Evolutionary conservation across 2,797 vertebrate species (phyloP), one percentile per base, ranked within the genome.

Genomic region (Tapirus indicus): DNA sequence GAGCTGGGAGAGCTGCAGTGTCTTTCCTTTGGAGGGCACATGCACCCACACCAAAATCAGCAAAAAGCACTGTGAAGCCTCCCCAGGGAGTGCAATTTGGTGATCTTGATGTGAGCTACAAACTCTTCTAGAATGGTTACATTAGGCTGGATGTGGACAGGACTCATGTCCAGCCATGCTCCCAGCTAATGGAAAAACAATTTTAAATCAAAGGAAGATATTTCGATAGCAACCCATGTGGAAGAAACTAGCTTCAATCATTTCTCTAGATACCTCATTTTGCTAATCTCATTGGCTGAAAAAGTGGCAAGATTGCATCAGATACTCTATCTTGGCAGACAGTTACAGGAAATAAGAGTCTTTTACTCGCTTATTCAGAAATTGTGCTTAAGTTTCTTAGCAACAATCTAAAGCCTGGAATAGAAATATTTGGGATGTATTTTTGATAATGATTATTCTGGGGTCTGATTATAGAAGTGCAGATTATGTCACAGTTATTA

Each of bases 251-350:
- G 97, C 93, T 84, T 89, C 97, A 38, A 52, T 91, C 71, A 97
- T 96, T 95, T 88, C 83, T 84, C 95, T 87, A 96, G 56, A 75
- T 52, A 68, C 58, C 83, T 88, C 91, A 80, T 93, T 97, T 92
- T 97, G 97, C 87, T 96, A 83, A 97, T 96, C 79, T 95, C 44
- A 97, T 95, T 97, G 96, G 97, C 62, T 97, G 78, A 86, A 95
- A 97, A 97, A 96, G 47, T 92, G 90, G 64, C 62, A 86, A 97
- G 41, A 91, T 86, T 91, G 78, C 47, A 86, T 71, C 80, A 91
- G 90, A 96, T 75, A 9, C 1, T 87, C 95, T 71, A 75, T 95
- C 71, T 92, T 84, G 91, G 91, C 27, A 91, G 74, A 91, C 8
- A 98, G 88, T 97, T 90, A 96, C 0, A 0, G 38, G 83, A 98